Evolutionary conservation across 2,797 vertebrate genomes (phyloP).

Genomic region (Decapterus maruadsi): DNA sequence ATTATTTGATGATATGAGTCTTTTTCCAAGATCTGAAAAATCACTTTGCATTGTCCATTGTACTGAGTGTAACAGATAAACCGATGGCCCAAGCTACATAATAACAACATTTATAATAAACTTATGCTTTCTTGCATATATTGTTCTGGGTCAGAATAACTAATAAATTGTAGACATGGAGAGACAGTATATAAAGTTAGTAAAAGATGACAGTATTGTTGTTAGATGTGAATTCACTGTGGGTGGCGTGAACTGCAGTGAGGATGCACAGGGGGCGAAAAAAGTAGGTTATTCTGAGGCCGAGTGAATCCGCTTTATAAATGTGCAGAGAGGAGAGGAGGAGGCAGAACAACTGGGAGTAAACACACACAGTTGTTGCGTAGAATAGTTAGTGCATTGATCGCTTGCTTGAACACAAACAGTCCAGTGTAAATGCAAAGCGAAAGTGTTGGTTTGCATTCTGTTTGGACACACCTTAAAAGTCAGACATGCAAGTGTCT

Average conservation of each 20-base stretch:
- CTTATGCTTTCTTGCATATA: no score
- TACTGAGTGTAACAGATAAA: no score
- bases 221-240: not conserved
- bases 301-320: not conserved
- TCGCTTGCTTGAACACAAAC: no score
- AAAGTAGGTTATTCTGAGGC: not conserved
- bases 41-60: no score
- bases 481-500: not conserved
- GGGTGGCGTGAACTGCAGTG: not conserved
- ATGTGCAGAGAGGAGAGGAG: no score
- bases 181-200: not conserved
- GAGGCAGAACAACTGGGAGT: no score
- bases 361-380: not conserved
- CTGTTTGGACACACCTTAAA: not conserved
- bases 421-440: not conserved
- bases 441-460: not conserved
- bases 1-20: no score
- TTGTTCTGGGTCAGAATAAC: no score
- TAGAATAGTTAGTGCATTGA: not conserved
- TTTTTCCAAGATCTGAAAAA: no score
- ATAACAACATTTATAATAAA: no score
- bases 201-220: not conserved
- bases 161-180: no score
- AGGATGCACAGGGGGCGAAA: not conserved
- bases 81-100: no score